phyloP scores from a whole-genome alignment of 23 tunicate species.

The Styela plicata region DNA sequence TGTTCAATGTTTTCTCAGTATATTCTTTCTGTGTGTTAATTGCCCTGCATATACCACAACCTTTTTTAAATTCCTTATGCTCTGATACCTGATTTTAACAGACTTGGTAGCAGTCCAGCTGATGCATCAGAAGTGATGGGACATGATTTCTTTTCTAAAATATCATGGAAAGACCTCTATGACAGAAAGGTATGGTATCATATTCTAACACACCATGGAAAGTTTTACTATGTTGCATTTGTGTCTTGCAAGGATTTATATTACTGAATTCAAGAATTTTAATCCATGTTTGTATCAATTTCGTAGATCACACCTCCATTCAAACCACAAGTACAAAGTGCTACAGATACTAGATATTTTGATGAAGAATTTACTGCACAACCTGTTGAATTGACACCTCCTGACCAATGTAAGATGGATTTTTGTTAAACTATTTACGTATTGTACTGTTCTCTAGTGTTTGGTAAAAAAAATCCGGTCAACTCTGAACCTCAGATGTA shows the following conservation, averaged over 20 bases:
- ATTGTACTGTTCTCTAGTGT: too few relatives aligned
- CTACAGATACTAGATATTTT: constrained; percentile 88
- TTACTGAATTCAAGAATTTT: too few relatives aligned
- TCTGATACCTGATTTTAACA: constrained; percentile 11
- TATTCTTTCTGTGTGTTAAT: not conserved
- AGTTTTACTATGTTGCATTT: too few relatives aligned
- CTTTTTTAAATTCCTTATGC: not conserved
- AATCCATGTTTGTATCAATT: not conserved
- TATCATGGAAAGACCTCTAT: constrained; percentile 63
- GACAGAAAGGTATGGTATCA: constrained; percentile 58
- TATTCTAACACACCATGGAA: too few relatives aligned
- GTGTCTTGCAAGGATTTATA: too few relatives aligned
- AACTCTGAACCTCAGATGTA: too few relatives aligned
- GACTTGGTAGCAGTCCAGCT: constrained; percentile 79
- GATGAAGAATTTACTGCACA: constrained; percentile 93
- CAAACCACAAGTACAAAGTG: constrained; percentile 85
- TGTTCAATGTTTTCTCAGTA: not conserved
- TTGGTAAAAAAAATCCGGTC: too few relatives aligned
- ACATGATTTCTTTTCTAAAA: constrained; percentile 53
- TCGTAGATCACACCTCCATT: constrained; percentile 78
- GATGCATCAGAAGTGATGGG: constrained; percentile 92
- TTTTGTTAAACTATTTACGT: too few relatives aligned
- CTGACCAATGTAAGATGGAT: constrained; percentile 87
- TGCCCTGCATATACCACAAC: not conserved
- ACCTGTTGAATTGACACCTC: constrained; percentile 92